Conservation (phyloP, 2,888 invertebrate species). For the Rhagium mordax region DNA sequence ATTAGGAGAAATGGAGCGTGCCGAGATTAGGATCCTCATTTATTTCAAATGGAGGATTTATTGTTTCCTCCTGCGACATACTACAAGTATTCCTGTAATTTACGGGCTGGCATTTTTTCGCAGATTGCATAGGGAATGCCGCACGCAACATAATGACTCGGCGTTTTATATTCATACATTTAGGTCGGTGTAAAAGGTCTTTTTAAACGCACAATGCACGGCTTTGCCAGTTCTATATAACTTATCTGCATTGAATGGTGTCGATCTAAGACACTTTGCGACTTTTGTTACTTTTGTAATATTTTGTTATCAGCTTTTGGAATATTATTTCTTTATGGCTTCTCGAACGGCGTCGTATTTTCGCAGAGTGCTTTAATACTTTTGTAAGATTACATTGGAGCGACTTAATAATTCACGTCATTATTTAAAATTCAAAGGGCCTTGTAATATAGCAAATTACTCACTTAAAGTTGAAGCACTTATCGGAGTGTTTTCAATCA, state of each 20-base stretch:
- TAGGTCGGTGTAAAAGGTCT: background rate
- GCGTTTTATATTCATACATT: background rate
- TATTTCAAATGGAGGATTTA: conserved; percentile 54
- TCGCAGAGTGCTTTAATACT: no score
- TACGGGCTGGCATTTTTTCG: conserved; percentile 6
- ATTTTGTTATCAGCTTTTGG: background rate
- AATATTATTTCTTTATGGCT: background rate
- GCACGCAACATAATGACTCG: background rate
- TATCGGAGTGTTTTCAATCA: no score
- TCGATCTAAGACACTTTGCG: background rate
- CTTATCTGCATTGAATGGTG: background rate
- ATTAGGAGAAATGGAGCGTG: conserved; percentile 67
- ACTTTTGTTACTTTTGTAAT: background rate
- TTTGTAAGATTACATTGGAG: no score
- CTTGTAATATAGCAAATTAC: no score
- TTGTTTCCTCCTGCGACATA: conserved; percentile 38
- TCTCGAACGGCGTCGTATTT: background rate
- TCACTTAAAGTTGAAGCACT: no score
- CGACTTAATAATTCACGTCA: no score
- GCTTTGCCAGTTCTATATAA: background rate
- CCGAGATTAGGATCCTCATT: conserved; percentile 64
- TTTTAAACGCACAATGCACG: background rate
- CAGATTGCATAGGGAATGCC: background rate
- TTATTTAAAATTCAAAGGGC: no score
- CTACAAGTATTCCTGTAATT: background rate